Base-by-base conservation (phyloP, 2,888 invertebrate genomes). In the Epirrhoe alternata region DNA sequence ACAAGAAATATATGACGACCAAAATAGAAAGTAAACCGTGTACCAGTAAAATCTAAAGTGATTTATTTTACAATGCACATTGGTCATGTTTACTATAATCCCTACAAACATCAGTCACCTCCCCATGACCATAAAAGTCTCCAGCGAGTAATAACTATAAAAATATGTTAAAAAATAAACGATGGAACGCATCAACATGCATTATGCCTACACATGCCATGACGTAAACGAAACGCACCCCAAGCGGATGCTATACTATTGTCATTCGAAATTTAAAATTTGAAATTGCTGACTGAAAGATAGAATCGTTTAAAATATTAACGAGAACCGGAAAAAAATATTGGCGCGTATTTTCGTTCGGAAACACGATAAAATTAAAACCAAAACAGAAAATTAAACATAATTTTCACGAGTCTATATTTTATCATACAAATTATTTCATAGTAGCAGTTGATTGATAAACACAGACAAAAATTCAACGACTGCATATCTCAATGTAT, bases 81-180 rank as follows among this genome's bases (percentile, higher is more conserved):
- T 12, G 38, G 47, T 16, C 14, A 47, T 47, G 16, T 47, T 47
- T 16, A 16, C 16, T 12, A 47, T 31, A 61, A 38, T 57, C 38
- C 47, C 52, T 54, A 51, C 58, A 60, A 16, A 35, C 73, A 78
- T 86, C 84, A 82, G 78, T 86, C 87, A 83, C 75, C 81, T 77
- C 71, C 66, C 68, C 65, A 73, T 71, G 74, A 75, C 72, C 83
- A 86, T 88, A 86, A 86, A 86, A 76, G 73, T 82, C 76, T 72
- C 78, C 75, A 74, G 61, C 81, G 74, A 74, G 77, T 77, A 81
- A 84, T 85, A 84, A 83, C 80, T 77, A 85, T 86, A 83, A 83
- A 82, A 77, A 74, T 69, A 76, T 76, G 75, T 77, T 24, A 77
- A 81, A 77, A 83, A 82, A 78, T 75, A 81, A 81, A 84, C 81